Conservation (phyloP, 2,797 vertebrate genomes). For the Pseudocheirus occidentalis region DNA sequence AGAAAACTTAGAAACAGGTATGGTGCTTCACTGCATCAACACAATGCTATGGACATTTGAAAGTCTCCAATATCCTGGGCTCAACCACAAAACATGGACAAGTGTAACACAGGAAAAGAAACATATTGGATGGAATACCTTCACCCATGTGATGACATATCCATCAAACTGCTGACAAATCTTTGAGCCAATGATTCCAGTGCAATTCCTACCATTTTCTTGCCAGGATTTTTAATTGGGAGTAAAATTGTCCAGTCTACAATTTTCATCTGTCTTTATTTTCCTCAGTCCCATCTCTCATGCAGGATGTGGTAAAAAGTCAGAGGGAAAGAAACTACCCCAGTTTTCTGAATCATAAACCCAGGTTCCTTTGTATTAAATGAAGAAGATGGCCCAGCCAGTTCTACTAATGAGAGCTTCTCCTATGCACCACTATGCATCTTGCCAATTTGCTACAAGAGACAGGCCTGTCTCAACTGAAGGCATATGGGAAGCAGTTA, state of each 20-base stretch:
- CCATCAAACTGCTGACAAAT: not conserved
- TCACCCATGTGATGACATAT: not conserved
- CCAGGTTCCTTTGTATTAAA: not conserved
- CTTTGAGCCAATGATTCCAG: not conserved
- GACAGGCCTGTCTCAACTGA: not conserved
- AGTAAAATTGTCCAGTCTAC: not conserved
- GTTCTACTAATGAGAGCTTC: not conserved
- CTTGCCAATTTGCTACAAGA: not conserved
- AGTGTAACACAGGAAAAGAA: not conserved
- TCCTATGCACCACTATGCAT: not conserved
- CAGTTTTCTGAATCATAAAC: not conserved
- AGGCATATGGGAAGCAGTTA: not conserved
- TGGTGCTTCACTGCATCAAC: too few species aligned
- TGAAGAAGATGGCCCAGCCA: not conserved
- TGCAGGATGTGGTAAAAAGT: not conserved
- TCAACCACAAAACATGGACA: not conserved
- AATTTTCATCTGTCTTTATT: not conserved
- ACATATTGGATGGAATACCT: not conserved
- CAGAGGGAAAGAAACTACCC: not conserved
- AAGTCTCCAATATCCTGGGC: not conserved
- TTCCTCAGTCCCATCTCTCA: not conserved
- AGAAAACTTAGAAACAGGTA: not conserved
- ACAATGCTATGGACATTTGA: not conserved
- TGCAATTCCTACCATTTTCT: not conserved
- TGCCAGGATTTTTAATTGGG: not conserved